Evolutionary conservation across 2,888 invertebrate genomes (phyloP), one percentile per base, ranked within the genome.

Genomic region (Synergus gifuensis): DNA sequence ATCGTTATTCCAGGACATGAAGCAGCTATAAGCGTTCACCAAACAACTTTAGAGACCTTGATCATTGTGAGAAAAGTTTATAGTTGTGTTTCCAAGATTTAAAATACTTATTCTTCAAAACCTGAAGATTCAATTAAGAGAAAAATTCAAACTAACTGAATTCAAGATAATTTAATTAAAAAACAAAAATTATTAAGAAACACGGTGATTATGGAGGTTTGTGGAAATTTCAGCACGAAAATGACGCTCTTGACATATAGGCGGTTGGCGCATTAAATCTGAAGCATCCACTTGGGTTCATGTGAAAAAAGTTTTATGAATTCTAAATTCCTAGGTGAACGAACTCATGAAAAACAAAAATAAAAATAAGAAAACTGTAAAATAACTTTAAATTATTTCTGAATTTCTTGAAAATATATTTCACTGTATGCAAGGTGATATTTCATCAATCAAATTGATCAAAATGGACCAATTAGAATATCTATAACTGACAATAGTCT

Each of bases 251-350:
- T 54, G 40, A 73, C 40, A 54, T 58, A 58, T 40, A 36, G 54
- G 54, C 16, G 49, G 49, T 54, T 36, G 36, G 11, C 73, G 36
- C 54, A 73, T 18, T 58, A 22, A 28, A 73, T 54, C 54, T 73
- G 54, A 73, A 73, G 73, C 54, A 58, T 40, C 73, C 54, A 54
- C 73, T 73, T 58, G 54, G 40, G 40, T 58, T 58, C 40, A 12
- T 73, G 73, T 9, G 18, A 58, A 40, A 73, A 73, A 9, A 28
- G 54, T 3, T 40, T 69, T 28, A 11, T 40, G 11, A 16, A 73
- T 54, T 73, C 36, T 73, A 44, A 1, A 69, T 28, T 36, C 14
- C 22, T 60, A 12, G 4, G 22, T 18, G 3, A n/a, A 7, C 1
- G n/a, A 2, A 54, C n/a, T 9, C 54, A 54, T 2, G 2, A n/a